A percentile compares a stretch with the other conserved stretches of the same genome.
Evolutionary conservation across 2,888 invertebrate species (phyloP).

Genomic region (Mongoloraphidia duomilia): DNA sequence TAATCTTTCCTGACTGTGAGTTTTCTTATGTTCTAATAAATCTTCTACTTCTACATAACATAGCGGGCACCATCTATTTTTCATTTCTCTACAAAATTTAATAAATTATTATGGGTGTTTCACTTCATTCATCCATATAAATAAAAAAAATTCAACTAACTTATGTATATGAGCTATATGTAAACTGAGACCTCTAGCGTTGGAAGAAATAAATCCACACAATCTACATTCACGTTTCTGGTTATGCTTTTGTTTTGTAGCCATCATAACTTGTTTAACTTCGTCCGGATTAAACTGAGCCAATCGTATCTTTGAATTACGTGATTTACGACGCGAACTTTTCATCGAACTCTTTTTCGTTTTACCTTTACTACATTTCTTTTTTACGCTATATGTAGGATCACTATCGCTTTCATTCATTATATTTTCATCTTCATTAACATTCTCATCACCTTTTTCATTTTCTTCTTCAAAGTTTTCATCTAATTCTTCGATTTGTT

Average conservation of each 20-base stretch:
- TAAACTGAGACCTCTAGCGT: slow-evolving; percentile 18
- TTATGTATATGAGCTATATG: slow-evolving; percentile 23
- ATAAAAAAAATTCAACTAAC: slow-evolving; percentile 14
- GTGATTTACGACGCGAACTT: background rate
- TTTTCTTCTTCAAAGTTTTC: background rate
- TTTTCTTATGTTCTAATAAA: slow-evolving; percentile 15
- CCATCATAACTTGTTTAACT: slow-evolving; percentile 18
- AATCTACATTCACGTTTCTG: slow-evolving; percentile 18
- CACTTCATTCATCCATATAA: background rate
- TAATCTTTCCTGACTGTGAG: slow-evolving; percentile 15
- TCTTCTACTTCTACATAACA: slow-evolving; percentile 21
- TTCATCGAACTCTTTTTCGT: background rate
- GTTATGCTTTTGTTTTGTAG: slow-evolving; percentile 14
- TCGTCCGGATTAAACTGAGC: slow-evolving; percentile 16
- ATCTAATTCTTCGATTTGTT: background rate
- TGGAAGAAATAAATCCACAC: slow-evolving; percentile 18
- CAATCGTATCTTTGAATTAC: slow-evolving; percentile 1
- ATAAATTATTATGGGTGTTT: background rate
- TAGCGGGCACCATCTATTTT: slow-evolving; percentile 20
- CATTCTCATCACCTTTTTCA: background rate
- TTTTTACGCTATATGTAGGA: background rate
- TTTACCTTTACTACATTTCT: background rate
- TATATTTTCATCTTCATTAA: background rate
- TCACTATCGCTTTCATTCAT: background rate
- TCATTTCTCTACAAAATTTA: slow-evolving; percentile 18